Conservation (phyloP, 1,140 invertebrate species). For the Drosophila erecta region DNA sequence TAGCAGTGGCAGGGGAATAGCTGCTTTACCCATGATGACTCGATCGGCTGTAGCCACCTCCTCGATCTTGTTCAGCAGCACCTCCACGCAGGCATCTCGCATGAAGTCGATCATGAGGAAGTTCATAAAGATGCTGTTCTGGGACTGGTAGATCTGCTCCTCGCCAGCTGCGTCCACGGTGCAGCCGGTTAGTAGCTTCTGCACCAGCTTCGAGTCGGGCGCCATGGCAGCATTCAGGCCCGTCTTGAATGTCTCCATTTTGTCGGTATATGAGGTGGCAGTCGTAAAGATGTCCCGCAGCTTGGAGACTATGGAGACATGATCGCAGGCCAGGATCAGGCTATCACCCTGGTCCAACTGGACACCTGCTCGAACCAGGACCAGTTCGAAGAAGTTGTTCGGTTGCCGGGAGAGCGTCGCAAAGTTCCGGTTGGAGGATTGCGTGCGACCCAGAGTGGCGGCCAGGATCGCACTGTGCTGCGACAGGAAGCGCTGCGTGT, state of each 20-base stretch:
- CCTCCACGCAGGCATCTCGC: conserved; percentile 82
- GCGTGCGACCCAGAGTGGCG: conserved; percentile 72
- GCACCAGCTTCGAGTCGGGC: conserved; percentile 74
- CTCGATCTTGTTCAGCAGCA: conserved; percentile 84
- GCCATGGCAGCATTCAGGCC: conserved; percentile 79
- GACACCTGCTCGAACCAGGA: conserved; percentile 70
- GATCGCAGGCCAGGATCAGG: conserved; percentile 75
- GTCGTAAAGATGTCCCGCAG: conserved; percentile 65
- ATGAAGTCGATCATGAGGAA: conserved; percentile 84
- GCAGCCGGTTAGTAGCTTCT: conserved; percentile 80
- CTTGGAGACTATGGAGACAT: conserved; percentile 75
- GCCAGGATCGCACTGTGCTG: conserved; percentile 73
- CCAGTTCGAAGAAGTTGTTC: conserved; percentile 79
- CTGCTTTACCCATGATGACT: conserved; percentile 15
- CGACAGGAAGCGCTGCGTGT: conserved; percentile 79
- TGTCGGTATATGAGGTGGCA: conserved; percentile 68
- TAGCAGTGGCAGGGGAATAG: conserved; percentile 50
- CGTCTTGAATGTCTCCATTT: conserved; percentile 78
- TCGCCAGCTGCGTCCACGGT: conserved; percentile 69
- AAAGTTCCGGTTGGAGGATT: conserved; percentile 44
- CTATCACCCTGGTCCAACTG: conserved; percentile 67
- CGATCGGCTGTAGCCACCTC: conserved; percentile 50
- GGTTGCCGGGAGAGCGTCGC: conserved; percentile 66
- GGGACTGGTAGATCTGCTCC: conserved; percentile 76
- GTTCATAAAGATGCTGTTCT: conserved; percentile 85